Percentiles rank a stretch among this genome's conserved stretches.
Conservation (phyloP, 2,113 vertebrate genomes). For the Pedionomus torquatus region DNA sequence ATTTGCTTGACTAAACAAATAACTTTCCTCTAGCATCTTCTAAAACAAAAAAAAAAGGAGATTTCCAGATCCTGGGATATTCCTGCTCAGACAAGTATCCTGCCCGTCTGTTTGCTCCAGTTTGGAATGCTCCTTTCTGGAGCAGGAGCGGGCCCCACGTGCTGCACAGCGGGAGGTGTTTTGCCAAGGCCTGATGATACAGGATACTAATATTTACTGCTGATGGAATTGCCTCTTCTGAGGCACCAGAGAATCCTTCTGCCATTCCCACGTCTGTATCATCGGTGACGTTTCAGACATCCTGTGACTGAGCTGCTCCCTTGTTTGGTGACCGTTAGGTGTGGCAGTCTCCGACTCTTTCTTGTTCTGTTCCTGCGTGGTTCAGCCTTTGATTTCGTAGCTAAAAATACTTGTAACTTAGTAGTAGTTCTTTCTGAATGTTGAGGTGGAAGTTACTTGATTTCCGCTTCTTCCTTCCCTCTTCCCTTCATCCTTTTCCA, state of each 20-base stretch:
- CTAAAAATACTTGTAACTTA: not conserved
- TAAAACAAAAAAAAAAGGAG: no score
- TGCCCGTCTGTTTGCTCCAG: not conserved
- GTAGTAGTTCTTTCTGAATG: not conserved
- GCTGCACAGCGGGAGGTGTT: not conserved
- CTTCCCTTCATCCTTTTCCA: not conserved
- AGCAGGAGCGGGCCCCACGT: not conserved
- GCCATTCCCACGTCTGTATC: not conserved
- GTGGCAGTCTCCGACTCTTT: no score
- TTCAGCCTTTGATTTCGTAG: not conserved
- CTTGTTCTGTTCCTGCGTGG: not conserved
- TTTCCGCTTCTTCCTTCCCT: not conserved
- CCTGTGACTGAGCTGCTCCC: not conserved
- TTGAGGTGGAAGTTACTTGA: not conserved
- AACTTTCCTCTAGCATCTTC: not conserved
- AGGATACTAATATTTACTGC: not conserved
- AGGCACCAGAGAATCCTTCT: not conserved
- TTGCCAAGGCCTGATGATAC: not conserved
- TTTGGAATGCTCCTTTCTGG: not conserved
- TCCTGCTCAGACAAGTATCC: not conserved
- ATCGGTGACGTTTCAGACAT: not conserved
- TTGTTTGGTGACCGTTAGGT: not conserved
- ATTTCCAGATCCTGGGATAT: not conserved
- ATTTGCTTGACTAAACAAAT: not conserved
- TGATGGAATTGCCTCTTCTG: not conserved